Conservation (phyloP, 2,888 invertebrate species). For the Copidosoma aretas region DNA sequence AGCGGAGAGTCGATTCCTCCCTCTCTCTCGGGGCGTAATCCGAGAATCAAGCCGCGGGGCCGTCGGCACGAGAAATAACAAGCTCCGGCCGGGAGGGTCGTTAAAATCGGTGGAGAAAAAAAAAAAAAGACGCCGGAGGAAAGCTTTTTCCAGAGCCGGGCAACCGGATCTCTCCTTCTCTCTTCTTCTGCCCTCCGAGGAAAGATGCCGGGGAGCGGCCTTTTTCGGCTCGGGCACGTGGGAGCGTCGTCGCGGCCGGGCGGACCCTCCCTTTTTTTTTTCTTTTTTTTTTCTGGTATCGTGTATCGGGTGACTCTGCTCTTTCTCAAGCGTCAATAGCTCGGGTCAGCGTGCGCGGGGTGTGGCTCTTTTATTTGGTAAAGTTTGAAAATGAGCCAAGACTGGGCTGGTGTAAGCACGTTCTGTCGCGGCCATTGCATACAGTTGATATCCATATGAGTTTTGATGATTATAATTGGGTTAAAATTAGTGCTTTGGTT, state of each 20-base stretch:
- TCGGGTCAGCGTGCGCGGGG: no score
- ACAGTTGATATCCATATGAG: no score
- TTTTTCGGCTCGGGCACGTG: neutral
- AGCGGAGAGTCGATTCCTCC: neutral
- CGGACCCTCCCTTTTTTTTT: neutral
- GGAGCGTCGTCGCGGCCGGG: neutral
- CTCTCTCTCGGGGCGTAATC: constrained; percentile 34
- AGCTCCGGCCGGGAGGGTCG: constrained; percentile 6
- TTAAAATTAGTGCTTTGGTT: no score
- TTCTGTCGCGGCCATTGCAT: no score
- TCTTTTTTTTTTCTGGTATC: no score
- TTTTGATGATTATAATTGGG: no score
- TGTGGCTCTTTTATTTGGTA: no score
- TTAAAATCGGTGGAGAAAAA: constrained; percentile 23
- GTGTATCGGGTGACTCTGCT: no score
- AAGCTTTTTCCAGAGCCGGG: constrained; percentile 15
- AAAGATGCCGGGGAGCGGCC: neutral
- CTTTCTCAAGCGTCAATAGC: no score
- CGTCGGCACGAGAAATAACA: constrained; percentile 27
- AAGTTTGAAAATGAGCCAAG: no score
- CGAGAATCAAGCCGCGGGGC: constrained; percentile 33
- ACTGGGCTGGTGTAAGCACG: no score
- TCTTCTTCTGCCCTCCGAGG: neutral
- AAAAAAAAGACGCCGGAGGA: constrained; percentile 13
- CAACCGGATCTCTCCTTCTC: constrained; percentile 29